Evolutionary conservation across 2,888 invertebrate genomes (phyloP), one percentile per base, ranked within the genome.

Genomic region (Rapana venosa): DNA sequence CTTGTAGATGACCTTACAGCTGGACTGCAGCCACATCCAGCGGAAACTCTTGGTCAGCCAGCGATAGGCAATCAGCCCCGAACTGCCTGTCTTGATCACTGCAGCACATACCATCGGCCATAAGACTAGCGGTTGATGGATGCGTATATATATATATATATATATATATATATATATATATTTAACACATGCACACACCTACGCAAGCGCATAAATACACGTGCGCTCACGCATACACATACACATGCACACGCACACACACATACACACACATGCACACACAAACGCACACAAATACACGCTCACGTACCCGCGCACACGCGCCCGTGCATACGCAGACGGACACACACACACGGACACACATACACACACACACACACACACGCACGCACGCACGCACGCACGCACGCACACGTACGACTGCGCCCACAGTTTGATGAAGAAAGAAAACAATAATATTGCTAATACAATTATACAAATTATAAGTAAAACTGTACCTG

Each of bases 31-130:
- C 99, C 99, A 99, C 96, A 99, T 98, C 98, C 99, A 99, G 95
- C 98, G 98, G 77, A 94, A 94, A 92, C 98, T 98, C 96, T 99
- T 98, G 94, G 98, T 98, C 96, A 99, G 98, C 96, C 99, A 98
- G 96, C 99, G 97, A 96, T 99, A 99, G 91, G 99, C 99, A 95
- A 99, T 99, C 98, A 99, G 98, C 58, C 99, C 99, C 91, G 99
- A 99, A 94, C 99, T 99, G 93, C 99, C 99, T 88, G 99, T 99
- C 97, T 99, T 99, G 94, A 99, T 97, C 95, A 99, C 99, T 99
- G 97, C 36, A 47, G 22, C 26, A 85, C 47, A 77, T 4, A 66
- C 47, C 47, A 47, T 8, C 8, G 47, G 47, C 47, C 47, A 47
- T 47, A 2, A 47, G 47, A 8, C 47, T 47, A n/a, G n/a, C n/a